These are phyloP conservation scores for Podargus strigoides DNA, from an alignment of 2,797 vertebrate species.

Conservation along the genomic window DNA sequence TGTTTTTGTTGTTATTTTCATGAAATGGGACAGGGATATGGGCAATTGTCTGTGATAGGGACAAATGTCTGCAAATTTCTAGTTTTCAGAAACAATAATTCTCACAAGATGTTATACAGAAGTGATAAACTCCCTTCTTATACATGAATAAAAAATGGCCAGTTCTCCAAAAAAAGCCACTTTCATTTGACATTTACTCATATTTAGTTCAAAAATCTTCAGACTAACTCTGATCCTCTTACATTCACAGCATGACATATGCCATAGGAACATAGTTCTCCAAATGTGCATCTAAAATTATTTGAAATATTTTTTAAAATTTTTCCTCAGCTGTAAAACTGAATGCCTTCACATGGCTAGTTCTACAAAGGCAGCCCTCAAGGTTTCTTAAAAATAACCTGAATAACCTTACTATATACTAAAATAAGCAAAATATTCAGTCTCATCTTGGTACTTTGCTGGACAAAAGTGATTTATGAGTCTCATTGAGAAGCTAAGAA, in stretches of 20 bases:
- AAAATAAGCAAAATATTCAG: not conserved
- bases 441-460: not conserved
- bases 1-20: not conserved
- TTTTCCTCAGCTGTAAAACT: not conserved
- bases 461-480: not conserved
- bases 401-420: not conserved
- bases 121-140: not conserved
- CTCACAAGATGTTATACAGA: not conserved
- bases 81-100: not conserved
- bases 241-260: not conserved
- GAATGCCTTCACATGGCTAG: not conserved
- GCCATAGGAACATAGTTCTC: not conserved
- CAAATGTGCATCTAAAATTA: not conserved
- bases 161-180: not conserved
- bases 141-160: not conserved
- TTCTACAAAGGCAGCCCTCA: not conserved
- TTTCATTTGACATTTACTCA: not conserved
- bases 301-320: not conserved
- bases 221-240: not conserved
- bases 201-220: not conserved
- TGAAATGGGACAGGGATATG: not conserved
- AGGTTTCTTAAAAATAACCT: not conserved
- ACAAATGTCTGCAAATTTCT: not conserved
- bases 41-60: not conserved
- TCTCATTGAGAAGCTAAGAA: not conserved